Base-by-base conservation (phyloP, 2,113 vertebrate genomes). In the Pelvicachromis taeniatus region DNA sequence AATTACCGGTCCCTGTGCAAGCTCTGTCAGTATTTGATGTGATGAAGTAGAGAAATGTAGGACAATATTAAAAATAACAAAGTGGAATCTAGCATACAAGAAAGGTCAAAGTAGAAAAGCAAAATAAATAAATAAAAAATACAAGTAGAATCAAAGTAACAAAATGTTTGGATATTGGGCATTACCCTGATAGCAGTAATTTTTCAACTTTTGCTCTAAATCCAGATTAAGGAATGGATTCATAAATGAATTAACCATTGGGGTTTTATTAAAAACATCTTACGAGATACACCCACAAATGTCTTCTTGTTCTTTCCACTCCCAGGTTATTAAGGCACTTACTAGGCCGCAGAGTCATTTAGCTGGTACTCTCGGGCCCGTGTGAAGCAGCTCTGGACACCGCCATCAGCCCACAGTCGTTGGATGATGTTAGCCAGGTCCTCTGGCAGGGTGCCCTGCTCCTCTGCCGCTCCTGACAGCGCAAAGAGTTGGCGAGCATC, bases 281-380 rank as follows among this genome's bases (percentile, higher is more conserved):
- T 50, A 31, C 45, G 12, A 52, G 70, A 75, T 75, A 75, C 1
- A 2, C 45, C 45, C 45, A 75, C 26, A 3, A 50, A 19, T 13
- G 70, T 52, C 45, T 52, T 75, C 16, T 19, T 42, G 13, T 40
- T 21, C 4, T 50, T 70, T 23, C 40, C 23, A 26, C 14, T 45
- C 68, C 26, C 5, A 50, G 21, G 35, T 50, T 56, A 11, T 5
- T 35, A 29, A 11, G 10, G 19, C 33, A 86, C 85, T 82, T 95
- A 99, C 98, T 99, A 99, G 90, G 98, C 97, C 2, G 98, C 98
- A 0, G 98, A 99, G 92, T 99, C 98, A 0, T 99, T 96, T 88
- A 96, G 95, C 90, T 96, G 96, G 83, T 96, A 96, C 92, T 96
- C 96, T 85, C 96, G 91, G 9, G 98, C 98, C 59, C 98, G 98